Evolutionary conservation across 2,888 invertebrate species (phyloP).

Genomic region (Drosophila neonasuta): DNA sequence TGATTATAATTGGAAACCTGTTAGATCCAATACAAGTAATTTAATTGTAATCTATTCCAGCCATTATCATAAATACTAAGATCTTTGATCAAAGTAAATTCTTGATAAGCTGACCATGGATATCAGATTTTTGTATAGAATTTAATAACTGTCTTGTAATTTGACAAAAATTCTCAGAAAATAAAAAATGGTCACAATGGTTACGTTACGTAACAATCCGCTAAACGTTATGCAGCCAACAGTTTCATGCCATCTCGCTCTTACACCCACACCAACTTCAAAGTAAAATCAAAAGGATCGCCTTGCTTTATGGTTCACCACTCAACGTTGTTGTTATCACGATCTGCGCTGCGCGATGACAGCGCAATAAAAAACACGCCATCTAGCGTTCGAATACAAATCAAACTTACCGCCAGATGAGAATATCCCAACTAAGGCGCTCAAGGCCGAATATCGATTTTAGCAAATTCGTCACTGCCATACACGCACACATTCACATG

Average conservation of each 20-base stretch:
- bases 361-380: not conserved
- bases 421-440: constrained; percentile 44
- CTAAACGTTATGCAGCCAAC: not conserved
- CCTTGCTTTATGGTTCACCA: not conserved
- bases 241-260: not conserved
- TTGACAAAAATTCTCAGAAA: not conserved
- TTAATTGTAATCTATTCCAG: not conserved
- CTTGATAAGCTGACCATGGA: not conserved
- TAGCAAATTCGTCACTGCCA: constrained; percentile 53
- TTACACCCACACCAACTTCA: not conserved
- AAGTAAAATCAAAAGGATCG: constrained; percentile 14
- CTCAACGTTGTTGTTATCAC: not conserved
- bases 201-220: not conserved
- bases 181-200: not conserved
- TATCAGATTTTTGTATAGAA: not conserved
- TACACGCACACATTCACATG: not conserved
- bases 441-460: constrained; percentile 71
- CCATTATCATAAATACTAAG: not conserved
- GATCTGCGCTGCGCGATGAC: not conserved
- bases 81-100: not conserved
- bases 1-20: too few species aligned
- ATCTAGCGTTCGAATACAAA: not conserved
- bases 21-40: too few species aligned
- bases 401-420: constrained; percentile 65
- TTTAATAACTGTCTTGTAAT: not conserved